A percentile compares a stretch with the other conserved stretches of the same genome.
These are phyloP conservation scores for Clangula hyemalis DNA, from an alignment of 2,797 vertebrate species.

Conservation along the genomic window DNA sequence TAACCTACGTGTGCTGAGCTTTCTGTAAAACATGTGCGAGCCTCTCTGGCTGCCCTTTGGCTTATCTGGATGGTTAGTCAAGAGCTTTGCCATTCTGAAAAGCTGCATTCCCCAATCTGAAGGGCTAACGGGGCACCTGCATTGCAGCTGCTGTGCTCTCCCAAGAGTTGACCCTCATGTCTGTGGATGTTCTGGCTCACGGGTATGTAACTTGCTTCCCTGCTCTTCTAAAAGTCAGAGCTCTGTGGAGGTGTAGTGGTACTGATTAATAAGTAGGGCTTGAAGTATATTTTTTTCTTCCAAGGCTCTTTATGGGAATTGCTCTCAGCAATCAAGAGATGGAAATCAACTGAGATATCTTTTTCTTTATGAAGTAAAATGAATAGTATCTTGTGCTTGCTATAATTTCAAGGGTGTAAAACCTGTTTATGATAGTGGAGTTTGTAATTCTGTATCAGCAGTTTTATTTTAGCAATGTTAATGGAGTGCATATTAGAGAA, in stretches of 20 bases:
- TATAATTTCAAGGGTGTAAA: not conserved
- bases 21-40: fast-evolving
- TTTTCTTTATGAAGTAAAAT: conserved; percentile 15
- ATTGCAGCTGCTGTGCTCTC: not conserved
- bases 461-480: not conserved
- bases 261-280: not conserved
- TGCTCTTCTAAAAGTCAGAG: not conserved
- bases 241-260: not conserved
- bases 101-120: not conserved
- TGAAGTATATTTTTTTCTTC: not conserved
- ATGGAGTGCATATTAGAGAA: not conserved
- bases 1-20: fast-evolving
- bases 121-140: not conserved
- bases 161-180: not conserved
- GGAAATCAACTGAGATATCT: not conserved
- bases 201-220: not conserved
- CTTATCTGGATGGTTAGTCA: not conserved
- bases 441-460: not conserved
- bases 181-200: not conserved
- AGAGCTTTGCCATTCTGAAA: not conserved
- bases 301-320: not conserved
- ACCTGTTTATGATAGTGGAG: not conserved
- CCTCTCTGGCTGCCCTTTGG: not conserved
- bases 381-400: not conserved
- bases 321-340: not conserved